Percentiles rank a stretch among this genome's conserved stretches.
These are phyloP conservation scores for Cactoblastis cactorum DNA, from an alignment of 2,888 invertebrate species.

Conservation along the genomic window DNA sequence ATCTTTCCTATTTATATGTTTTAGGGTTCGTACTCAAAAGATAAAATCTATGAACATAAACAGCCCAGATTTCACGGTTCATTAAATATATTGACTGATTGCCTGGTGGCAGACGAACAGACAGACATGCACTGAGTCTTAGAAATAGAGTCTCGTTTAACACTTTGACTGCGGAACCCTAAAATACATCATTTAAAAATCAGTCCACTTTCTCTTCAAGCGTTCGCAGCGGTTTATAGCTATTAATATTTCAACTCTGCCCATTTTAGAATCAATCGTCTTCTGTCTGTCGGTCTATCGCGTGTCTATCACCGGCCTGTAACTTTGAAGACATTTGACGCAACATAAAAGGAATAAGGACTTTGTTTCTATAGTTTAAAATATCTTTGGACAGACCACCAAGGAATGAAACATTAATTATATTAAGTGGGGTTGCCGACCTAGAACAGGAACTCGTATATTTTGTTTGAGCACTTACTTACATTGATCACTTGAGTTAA, in stretches of 20 bases:
- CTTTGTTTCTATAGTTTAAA: conserved; percentile 17
- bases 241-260: conserved; percentile 16
- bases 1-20: too few species aligned
- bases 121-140: too few species aligned
- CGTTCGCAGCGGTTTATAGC: background rate
- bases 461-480: background rate
- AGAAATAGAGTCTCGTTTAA: too few species aligned
- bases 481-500: too few species aligned
- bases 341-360: conserved; percentile 23
- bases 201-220: background rate
- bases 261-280: conserved; percentile 23
- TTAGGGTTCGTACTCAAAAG: too few species aligned
- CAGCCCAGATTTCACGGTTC: too few species aligned
- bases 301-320: conserved; percentile 24
- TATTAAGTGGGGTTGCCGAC: conserved; percentile 3
- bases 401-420: conserved; percentile 32
- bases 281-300: conserved; percentile 22
- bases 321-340: conserved; percentile 24
- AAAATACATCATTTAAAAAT: background rate
- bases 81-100: too few species aligned
- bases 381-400: conserved; percentile 17
- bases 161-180: too few species aligned
- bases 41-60: too few species aligned
- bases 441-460: background rate
- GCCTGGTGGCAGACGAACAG: too few species aligned